Evolutionary conservation across 23 tunicate species (phyloP).

Genomic region (Halocynthia aurantium): DNA sequence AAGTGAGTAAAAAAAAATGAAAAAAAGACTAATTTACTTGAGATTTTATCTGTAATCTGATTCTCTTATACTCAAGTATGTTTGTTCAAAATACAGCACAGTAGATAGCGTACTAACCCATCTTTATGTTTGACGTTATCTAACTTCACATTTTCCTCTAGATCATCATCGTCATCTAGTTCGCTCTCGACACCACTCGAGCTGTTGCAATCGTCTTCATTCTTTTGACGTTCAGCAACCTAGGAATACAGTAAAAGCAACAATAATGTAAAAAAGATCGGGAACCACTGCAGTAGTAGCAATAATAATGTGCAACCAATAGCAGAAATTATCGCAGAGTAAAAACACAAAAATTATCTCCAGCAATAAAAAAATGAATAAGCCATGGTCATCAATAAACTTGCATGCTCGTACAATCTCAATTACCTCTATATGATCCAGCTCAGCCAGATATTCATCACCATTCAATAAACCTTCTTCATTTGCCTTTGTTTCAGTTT

Average conservation of each 20-base stretch:
- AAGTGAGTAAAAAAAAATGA: conserved; percentile 7
- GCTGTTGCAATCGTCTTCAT: conserved; percentile 42
- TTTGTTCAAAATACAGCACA: background rate
- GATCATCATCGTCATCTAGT: conserved; percentile 24
- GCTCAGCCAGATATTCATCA: conserved; percentile 96
- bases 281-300: background rate
- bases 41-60: background rate
- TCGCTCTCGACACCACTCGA: conserved; percentile 70
- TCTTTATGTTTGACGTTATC: background rate
- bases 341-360: background rate
- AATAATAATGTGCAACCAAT: background rate
- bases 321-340: background rate
- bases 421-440: conserved; percentile 75
- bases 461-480: conserved; percentile 65
- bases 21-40: background rate
- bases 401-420: background rate
- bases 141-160: background rate
- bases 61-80: background rate
- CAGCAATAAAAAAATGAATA: background rate
- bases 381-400: background rate
- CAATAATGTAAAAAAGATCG: too few relatives aligned
- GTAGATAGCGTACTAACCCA: background rate
- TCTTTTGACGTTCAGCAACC: conserved; percentile 81
- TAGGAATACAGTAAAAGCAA: background rate
- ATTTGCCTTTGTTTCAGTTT: conserved; percentile 80